Conservation (phyloP, 2,888 invertebrate genomes). For the Eupithecia inturbata region DNA sequence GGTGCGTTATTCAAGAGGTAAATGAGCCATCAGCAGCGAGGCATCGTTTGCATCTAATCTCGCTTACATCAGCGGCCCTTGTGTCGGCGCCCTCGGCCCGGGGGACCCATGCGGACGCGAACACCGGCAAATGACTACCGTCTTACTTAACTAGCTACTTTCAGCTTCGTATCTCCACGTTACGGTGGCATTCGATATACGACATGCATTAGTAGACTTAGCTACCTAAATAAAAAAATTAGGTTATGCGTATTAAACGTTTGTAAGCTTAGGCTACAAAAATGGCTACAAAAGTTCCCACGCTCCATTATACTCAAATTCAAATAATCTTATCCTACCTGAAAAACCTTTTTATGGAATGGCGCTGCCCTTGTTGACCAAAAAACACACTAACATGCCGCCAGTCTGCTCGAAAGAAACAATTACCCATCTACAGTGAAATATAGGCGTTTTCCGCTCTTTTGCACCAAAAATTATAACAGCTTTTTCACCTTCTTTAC, state of each 20-base stretch:
- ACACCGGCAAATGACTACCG: constrained; percentile 48
- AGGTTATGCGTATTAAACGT: neutral
- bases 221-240: neutral
- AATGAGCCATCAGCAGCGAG: constrained; percentile 77
- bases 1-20: constrained; percentile 79
- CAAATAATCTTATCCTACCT: neutral
- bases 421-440: constrained; percentile 52
- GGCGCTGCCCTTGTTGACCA: constrained; percentile 1
- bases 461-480: constrained; percentile 63
- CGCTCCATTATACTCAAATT: neutral
- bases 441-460: constrained; percentile 61
- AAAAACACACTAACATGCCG: constrained; percentile 5
- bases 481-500: constrained; percentile 59
- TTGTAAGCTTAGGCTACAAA: neutral
- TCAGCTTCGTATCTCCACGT: constrained; percentile 6
- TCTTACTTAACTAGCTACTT: constrained; percentile 41
- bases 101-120: constrained; percentile 57
- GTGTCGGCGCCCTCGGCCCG: constrained; percentile 47
- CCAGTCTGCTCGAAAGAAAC: constrained; percentile 51
- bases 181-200: neutral
- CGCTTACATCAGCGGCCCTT: constrained; percentile 65
- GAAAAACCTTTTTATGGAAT: neutral
- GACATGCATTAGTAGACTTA: neutral
- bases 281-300: neutral
- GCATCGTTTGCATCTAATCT: constrained; percentile 82